Conservation (phyloP, 2,113 vertebrate genomes). For the Tympanuchus pallidicinctus region DNA sequence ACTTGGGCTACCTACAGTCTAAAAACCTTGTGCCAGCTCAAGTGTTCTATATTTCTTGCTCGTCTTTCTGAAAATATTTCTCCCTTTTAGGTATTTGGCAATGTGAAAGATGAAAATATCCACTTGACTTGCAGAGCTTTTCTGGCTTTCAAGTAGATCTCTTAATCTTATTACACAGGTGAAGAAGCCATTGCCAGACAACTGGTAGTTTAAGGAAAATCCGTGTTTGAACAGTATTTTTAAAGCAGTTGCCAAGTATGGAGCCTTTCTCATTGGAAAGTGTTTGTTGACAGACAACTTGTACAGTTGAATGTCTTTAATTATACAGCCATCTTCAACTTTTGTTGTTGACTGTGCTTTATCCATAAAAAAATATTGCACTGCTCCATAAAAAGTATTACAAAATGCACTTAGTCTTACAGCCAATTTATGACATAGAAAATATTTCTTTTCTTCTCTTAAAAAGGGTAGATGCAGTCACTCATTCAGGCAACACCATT, state of each 20-base stretch:
- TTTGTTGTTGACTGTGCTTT: constrained; percentile 4
- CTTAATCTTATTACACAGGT: constrained; percentile 21
- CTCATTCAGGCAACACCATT: background rate
- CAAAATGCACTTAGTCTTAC: background rate
- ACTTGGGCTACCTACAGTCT: background rate
- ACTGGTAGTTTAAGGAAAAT: background rate
- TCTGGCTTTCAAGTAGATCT: background rate
- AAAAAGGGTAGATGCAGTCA: background rate
- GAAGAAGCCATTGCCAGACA: background rate
- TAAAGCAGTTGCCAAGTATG: background rate
- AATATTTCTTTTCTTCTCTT: background rate
- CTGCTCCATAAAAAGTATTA: background rate
- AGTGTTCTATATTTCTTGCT: background rate
- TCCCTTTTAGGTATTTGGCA: background rate
- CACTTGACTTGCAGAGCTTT: background rate
- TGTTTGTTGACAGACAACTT: background rate
- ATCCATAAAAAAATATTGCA: background rate
- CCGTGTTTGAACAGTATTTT: background rate
- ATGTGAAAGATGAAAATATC: background rate
- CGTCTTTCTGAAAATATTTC: background rate
- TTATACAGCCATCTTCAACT: background rate
- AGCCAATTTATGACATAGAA: background rate
- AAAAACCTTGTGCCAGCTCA: background rate
- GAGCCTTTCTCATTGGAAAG: background rate
- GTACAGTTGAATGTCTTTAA: background rate